phyloP scores from a whole-genome alignment of 2,888 invertebrate genomes.

The Abscondita cerata region DNA sequence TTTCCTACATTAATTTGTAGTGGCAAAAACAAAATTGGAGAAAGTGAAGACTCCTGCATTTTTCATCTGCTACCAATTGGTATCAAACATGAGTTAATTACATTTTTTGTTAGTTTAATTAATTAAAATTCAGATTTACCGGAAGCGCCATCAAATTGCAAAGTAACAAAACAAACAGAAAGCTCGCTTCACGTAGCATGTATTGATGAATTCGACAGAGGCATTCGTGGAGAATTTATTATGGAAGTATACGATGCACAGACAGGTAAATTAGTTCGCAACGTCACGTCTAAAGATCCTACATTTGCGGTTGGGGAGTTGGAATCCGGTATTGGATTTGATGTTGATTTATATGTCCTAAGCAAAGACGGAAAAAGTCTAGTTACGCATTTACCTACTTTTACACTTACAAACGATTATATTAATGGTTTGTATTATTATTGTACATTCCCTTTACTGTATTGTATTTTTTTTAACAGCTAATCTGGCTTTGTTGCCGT shows the following conservation, averaged over 20 bases:
- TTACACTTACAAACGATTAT: slow-evolving; percentile 70
- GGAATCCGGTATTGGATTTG: slow-evolving; percentile 68
- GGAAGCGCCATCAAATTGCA: slow-evolving; percentile 72
- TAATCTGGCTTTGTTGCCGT: slow-evolving; percentile 61
- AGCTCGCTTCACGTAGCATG: slow-evolving; percentile 71
- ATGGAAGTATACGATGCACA: slow-evolving; percentile 66
- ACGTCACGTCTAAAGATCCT: slow-evolving; percentile 61
- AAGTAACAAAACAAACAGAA: slow-evolving; percentile 70
- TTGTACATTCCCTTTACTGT: background rate
- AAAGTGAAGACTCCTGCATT: slow-evolving; percentile 70
- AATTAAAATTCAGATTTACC: slow-evolving; percentile 64
- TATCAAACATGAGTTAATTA: too few relatives aligned
- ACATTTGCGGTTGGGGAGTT: slow-evolving; percentile 67
- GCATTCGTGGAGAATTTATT: slow-evolving; percentile 70
- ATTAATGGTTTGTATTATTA: slow-evolving; percentile 61
- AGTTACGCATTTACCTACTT: slow-evolving; percentile 65
- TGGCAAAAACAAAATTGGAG: slow-evolving; percentile 70
- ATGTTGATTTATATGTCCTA: slow-evolving; percentile 67
- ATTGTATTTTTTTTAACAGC: slow-evolving; percentile 10
- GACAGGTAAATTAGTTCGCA: slow-evolving; percentile 58
- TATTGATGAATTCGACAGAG: slow-evolving; percentile 73
- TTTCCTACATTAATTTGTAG: slow-evolving; percentile 73
- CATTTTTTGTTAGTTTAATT: background rate
- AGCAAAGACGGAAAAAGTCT: slow-evolving; percentile 73
- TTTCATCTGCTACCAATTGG: slow-evolving; percentile 73